Evolutionary conservation across 2,113 vertebrate species (phyloP).

Genomic region (Corythoichthys haematopterus): DNA sequence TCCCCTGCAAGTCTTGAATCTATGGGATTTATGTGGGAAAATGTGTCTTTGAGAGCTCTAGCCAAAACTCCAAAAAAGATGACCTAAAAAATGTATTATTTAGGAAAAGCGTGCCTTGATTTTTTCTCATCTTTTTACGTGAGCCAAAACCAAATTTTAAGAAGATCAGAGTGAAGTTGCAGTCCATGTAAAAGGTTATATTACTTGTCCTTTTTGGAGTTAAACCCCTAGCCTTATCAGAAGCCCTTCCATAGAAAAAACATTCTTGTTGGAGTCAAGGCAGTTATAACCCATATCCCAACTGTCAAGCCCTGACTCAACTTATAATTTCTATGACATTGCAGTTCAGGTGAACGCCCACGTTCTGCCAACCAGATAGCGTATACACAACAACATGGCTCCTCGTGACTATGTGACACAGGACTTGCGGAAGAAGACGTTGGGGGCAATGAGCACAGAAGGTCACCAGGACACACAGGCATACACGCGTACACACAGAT

Average conservation of each 20-base stretch:
- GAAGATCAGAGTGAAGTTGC: background rate
- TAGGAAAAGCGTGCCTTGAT: background rate
- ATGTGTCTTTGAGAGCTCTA: background rate
- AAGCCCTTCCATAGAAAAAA: background rate
- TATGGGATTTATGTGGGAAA: background rate
- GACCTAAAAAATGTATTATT: background rate
- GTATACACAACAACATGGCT: slow-evolving; percentile 38
- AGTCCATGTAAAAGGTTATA: background rate
- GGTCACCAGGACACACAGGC: slow-evolving; percentile 59
- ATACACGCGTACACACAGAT: slow-evolving; percentile 46
- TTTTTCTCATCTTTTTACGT: background rate
- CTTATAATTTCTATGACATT: slow-evolving; percentile 52
- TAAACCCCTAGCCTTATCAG: background rate
- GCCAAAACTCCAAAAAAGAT: background rate
- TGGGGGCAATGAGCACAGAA: slow-evolving; percentile 16
- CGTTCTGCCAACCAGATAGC: slow-evolving; percentile 30
- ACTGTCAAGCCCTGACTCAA: background rate
- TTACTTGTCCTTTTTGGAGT: background rate
- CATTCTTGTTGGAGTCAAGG: background rate
- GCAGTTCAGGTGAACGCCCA: slow-evolving; percentile 62
- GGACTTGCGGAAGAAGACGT: slow-evolving; percentile 46
- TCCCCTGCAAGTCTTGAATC: background rate
- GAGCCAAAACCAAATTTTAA: background rate
- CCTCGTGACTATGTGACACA: slow-evolving; percentile 64
- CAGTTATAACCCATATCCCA: background rate